Conservation (phyloP, 2,888 invertebrate genomes). For the Rhynchonema sp. region DNA sequence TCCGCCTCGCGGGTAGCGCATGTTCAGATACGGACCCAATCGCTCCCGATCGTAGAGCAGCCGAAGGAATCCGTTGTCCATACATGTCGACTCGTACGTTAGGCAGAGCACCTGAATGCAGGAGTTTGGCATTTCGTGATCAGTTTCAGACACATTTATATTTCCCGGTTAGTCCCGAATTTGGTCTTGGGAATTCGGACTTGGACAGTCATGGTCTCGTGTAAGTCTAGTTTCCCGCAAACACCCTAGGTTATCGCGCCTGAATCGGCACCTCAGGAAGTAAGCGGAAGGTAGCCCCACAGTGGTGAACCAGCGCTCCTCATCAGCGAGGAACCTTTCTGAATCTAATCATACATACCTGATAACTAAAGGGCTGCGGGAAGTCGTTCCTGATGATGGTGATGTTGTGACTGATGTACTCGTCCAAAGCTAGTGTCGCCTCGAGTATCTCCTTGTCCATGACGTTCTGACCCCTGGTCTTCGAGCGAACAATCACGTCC, state of each 20-base stretch:
- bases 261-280: too few species aligned
- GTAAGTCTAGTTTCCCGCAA: too few species aligned
- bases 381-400: background rate
- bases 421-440: background rate
- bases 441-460: background rate
- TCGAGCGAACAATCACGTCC: background rate
- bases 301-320: too few species aligned
- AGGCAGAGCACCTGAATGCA: constrained; percentile 50
- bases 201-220: too few species aligned
- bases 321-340: too few species aligned
- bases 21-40: constrained; percentile 13
- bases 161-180: too few species aligned
- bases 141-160: too few species aligned
- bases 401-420: background rate
- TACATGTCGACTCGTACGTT: constrained; percentile 24
- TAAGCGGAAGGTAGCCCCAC: too few species aligned
- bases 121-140: too few species aligned
- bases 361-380: background rate
- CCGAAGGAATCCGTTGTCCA: constrained; percentile 21
- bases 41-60: constrained; percentile 31
- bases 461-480: background rate
- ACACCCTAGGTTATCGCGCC: too few species aligned
- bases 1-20: background rate
- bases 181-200: too few species aligned
- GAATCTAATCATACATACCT: background rate